These are phyloP conservation scores for Selenia dentaria DNA, from an alignment of 2,888 invertebrate genomes.

Conservation along the genomic window DNA sequence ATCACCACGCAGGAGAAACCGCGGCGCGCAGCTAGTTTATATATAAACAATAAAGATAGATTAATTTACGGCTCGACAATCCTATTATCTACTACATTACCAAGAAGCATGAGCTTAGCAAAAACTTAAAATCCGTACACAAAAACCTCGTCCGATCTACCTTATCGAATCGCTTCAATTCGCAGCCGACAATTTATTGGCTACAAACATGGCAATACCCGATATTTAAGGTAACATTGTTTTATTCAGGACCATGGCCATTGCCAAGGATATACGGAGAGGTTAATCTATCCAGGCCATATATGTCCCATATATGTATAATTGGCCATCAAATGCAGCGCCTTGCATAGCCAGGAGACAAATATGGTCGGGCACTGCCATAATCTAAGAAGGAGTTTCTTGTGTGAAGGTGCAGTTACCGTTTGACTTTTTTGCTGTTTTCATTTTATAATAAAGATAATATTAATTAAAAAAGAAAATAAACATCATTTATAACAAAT, in stretches of 20 bases:
- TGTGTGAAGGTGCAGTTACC: conserved; percentile 2
- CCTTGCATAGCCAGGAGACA: conserved; percentile 26
- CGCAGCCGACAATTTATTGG: conserved; percentile 16
- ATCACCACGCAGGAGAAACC: too few relatives aligned
- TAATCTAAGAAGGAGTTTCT: conserved; percentile 15
- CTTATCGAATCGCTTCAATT: conserved; percentile 25
- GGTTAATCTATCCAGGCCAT: conserved; percentile 21
- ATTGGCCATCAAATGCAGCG: conserved; percentile 27
- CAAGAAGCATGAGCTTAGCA: not conserved
- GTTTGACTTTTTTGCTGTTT: not conserved
- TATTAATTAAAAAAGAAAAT: too few relatives aligned
- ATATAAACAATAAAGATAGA: too few relatives aligned
- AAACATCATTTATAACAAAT: too few relatives aligned
- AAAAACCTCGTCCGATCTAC: conserved; percentile 6
- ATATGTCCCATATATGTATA: conserved; percentile 5
- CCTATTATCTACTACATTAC: too few relatives aligned
- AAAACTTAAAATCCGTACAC: not conserved
- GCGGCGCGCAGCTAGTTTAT: too few relatives aligned
- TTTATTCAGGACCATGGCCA: conserved; percentile 15
- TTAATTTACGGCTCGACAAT: too few relatives aligned
- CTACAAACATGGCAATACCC: conserved; percentile 18
- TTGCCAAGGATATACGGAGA: conserved; percentile 27
- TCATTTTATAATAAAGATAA: not conserved
- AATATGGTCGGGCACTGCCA: conserved; percentile 23
- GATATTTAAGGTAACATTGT: conserved; percentile 25